phyloP scores from a whole-genome alignment of 2,797 vertebrate species.

The Gorsachius magnificus region DNA sequence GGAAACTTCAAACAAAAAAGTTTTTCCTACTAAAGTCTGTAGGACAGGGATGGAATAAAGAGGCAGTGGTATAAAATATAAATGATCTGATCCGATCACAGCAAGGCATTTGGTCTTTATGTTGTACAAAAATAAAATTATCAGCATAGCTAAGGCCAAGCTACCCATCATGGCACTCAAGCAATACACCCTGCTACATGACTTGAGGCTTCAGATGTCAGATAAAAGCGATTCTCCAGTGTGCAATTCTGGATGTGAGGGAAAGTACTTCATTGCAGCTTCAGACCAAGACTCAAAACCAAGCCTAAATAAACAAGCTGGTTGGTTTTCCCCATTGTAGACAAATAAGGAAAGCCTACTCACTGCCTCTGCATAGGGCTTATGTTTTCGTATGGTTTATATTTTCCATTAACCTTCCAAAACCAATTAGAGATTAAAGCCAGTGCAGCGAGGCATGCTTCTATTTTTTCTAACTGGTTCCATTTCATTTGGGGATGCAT shows the following conservation, averaged over 20 bases:
- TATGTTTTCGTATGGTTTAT: neutral
- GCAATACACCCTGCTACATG: fast-evolving
- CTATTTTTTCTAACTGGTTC: neutral
- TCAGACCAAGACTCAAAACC: neutral
- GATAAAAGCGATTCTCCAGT: neutral
- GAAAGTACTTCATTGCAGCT: neutral
- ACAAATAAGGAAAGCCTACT: neutral
- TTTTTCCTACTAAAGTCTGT: neutral
- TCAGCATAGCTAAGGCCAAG: neutral
- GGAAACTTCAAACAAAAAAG: neutral
- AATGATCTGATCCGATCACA: neutral
- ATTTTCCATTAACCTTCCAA: neutral
- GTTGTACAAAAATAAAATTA: neutral
- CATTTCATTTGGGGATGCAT: neutral
- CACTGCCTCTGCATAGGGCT: neutral
- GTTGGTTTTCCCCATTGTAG: neutral
- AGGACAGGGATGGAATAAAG: neutral
- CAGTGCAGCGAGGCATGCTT: neutral
- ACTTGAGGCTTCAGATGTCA: neutral
- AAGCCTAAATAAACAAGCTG: neutral
- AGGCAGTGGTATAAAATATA: neutral
- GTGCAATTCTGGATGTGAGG: neutral
- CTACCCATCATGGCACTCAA: neutral
- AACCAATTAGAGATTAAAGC: neutral
- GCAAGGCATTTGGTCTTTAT: neutral